Evolutionary conservation across 2,888 invertebrate species (phyloP), one percentile per base, ranked within the genome.

Genomic region (Parnassius mnemosyne): DNA sequence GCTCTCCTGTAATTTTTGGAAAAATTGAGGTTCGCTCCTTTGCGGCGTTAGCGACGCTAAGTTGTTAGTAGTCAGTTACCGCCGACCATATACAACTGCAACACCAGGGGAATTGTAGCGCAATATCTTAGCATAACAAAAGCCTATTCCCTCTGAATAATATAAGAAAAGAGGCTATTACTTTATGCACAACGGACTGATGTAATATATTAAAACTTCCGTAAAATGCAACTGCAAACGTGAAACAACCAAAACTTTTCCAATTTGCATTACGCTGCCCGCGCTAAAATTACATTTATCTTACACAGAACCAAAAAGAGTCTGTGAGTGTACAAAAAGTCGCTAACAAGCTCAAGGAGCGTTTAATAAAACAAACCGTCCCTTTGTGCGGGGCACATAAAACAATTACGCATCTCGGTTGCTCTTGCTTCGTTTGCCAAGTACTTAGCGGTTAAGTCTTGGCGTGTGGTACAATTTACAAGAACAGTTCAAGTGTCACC

Each of bases 401-500:
- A 84, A 85, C 85, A 85, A 85, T 85, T 84, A 83, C 78, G 69
- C 65, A 69, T 78, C 83, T 83, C 80, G 82, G 80, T 80, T 77
- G 70, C 83, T 79, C 83, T 83, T 80, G 78, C 73, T 71, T 69
- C 69, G 77, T 83, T 81, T 83, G 72, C 74, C 67, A 70, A 71
- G 72, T 76, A 77, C 81, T 83, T 84, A 83, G 79, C 79, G 78
- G 74, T 70, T 71, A 76, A 77, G 74, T 70, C 62, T 53, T 66
- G 10, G 49, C 3, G 53, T 41, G 44, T 64, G 71, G 74, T 61
- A 1, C 65, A 72, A 73, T 72, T 58, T 34, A 54, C 11, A 46
- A 61, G 64, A 20, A 20, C 34, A 7, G 34, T 34, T 34, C 34
- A 34, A 25, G 34, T 34, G 34, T 34, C 7, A 34, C 34, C 7